Evolutionary conservation across 2,797 vertebrate species (phyloP), one percentile per base, ranked within the genome.

Genomic region (Neosalanx taihuensis): DNA sequence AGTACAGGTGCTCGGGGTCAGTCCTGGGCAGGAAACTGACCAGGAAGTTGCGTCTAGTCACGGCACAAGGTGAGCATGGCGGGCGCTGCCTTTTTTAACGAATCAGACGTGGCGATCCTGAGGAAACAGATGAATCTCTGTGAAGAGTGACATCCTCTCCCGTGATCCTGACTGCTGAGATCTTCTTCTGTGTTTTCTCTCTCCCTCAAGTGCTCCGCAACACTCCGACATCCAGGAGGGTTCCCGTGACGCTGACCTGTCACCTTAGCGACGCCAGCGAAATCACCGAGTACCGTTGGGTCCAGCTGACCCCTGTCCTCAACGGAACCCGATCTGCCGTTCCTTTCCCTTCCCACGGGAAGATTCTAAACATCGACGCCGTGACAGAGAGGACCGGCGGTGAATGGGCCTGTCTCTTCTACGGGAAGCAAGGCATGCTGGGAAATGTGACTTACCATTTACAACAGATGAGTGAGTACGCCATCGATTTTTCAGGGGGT

Each of bases 231-330:
- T 72, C 78, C 67, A 77, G 72, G 37, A 75, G 64, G 20, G 59
- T 17, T 64, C 62, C 81, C 0, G 4, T 79, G 46, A 82, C 46
- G 0, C 76, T 94, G 84, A 91, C 83, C 72, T 93, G 93, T 77
- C 73, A 88, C 0, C 83, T 93, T 69, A 88, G 79, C 3, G 73
- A 90, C 71, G 2, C 75, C 0, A 87, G 77, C 0, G 79, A 87
- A 17, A 79, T 91, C 80, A 90, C 65, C 0, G 0, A 15, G 0
- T 93, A 93, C 0, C 79, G 92, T 71, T 94, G 93, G 93, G 74
- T 91, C 67, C 78, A 59, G 23, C 78, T 88, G 26, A 86, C 61
- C 37, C 77, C 80, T 4, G 81, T 87, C 57, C 6, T 72, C 57
- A 89, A 87, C 1, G 75, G 82, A 69, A 87, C 77, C 4, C 56